Percentiles rank a stretch among this genome's conserved stretches.
Conservation (phyloP, 2,797 vertebrate genomes). For the Smutsia gigantea region DNA sequence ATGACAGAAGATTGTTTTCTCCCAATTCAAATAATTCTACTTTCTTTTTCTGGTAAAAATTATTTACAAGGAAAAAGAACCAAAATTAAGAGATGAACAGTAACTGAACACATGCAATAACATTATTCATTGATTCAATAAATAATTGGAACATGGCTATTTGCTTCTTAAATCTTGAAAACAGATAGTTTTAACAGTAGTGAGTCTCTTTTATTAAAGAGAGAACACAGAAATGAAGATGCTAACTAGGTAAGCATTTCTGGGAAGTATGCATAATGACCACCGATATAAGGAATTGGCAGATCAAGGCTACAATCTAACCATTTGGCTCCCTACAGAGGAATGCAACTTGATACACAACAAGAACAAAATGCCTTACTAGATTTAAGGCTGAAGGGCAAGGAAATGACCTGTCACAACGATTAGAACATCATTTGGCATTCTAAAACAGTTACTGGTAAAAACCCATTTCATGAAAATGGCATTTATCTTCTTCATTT, state of each 20-base stretch:
- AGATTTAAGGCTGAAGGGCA: background rate
- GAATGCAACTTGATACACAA: background rate
- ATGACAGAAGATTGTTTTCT: background rate
- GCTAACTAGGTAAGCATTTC: background rate
- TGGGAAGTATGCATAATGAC: background rate
- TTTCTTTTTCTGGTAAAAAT: background rate
- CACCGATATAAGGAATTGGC: background rate
- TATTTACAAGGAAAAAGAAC: slow-evolving; percentile 38
- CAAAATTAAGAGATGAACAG: slow-evolving; percentile 53
- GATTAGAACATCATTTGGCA: background rate
- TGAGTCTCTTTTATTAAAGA: background rate
- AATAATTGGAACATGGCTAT: slow-evolving; percentile 1
- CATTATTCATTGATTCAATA: slow-evolving; percentile 12
- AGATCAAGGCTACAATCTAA: background rate
- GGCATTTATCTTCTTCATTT: slow-evolving; percentile 29
- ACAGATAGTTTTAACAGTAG: slow-evolving; percentile 4
- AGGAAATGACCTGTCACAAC: background rate
- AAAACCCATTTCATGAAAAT: slow-evolving; percentile 50
- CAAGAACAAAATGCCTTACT: background rate
- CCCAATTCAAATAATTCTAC: background rate
- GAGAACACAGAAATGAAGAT: background rate
- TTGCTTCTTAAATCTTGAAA: slow-evolving; percentile 42
- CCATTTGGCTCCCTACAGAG: background rate
- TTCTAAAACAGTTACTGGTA: background rate
- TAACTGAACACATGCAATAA: background rate